Evolutionary conservation across 2,797 vertebrate genomes (phyloP).

Genomic region (Bradypodion pumilum): DNA sequence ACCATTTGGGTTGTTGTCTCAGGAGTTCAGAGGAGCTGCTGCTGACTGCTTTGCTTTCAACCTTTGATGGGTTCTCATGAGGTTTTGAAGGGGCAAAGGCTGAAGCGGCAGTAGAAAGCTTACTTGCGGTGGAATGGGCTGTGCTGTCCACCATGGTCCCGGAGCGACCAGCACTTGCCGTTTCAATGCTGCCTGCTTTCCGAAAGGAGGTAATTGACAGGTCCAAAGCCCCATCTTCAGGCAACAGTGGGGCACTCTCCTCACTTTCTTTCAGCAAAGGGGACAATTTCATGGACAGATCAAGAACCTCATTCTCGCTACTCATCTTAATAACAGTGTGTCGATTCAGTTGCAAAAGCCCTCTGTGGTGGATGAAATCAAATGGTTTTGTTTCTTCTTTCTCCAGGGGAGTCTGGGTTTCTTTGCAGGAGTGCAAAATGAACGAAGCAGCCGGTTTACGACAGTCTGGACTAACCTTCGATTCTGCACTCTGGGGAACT

Average conservation of each 20-base stretch:
- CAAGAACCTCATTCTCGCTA: slow-evolving; percentile 87
- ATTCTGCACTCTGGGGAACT: slow-evolving; percentile 81
- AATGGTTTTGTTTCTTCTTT: slow-evolving; percentile 83
- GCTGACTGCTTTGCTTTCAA: slow-evolving; percentile 78
- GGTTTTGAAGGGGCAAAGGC: slow-evolving; percentile 71
- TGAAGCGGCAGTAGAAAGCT: slow-evolving; percentile 54
- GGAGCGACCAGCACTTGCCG: slow-evolving; percentile 17
- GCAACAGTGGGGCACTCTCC: slow-evolving; percentile 49
- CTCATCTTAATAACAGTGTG: slow-evolving; percentile 81
- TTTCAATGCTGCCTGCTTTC: slow-evolving; percentile 72
- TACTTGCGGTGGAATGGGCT: slow-evolving; percentile 66
- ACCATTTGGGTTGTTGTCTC: slow-evolving; percentile 88
- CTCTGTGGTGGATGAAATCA: slow-evolving; percentile 64
- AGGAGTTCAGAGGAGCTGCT: slow-evolving; percentile 81
- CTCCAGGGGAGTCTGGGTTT: slow-evolving; percentile 84
- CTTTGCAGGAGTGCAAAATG: slow-evolving; percentile 80
- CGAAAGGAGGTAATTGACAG: slow-evolving; percentile 84
- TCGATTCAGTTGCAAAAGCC: slow-evolving; percentile 77
- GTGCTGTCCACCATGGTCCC: slow-evolving; percentile 57
- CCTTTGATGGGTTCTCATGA: slow-evolving; percentile 73
- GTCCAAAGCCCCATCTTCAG: slow-evolving; percentile 89
- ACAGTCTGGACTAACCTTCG: slow-evolving; percentile 78
- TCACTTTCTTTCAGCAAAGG: slow-evolving; percentile 79
- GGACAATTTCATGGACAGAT: slow-evolving; percentile 87
- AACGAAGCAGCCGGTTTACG: slow-evolving; percentile 79